Percentiles rank a stretch among this genome's conserved stretches.
Evolutionary conservation across 2,113 vertebrate genomes (phyloP).

Genomic region (Perca fluviatilis): DNA sequence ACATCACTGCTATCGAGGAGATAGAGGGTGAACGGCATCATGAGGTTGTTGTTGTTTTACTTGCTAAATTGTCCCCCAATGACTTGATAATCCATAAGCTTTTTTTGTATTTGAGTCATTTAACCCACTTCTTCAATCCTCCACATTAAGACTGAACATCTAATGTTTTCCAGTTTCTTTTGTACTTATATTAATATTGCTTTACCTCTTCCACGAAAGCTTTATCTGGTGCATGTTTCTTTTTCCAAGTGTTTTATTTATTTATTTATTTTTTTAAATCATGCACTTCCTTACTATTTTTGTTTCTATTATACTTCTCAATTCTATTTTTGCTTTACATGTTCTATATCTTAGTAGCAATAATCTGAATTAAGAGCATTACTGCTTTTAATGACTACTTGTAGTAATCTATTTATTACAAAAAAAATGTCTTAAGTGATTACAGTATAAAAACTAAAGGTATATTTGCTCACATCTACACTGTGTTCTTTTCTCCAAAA

Average conservation of each 20-base stretch:
- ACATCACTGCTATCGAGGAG: conserved; percentile 75
- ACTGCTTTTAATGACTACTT: not conserved
- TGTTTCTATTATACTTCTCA: conserved; percentile 11
- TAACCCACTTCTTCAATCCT: not conserved
- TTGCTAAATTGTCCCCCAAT: not conserved
- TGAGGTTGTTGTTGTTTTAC: conserved; percentile 54
- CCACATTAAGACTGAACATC: not conserved
- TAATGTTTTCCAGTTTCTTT: conserved; percentile 22
- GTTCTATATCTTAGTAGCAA: not conserved
- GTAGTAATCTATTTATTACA: not conserved
- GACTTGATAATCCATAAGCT: not conserved
- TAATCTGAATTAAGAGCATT: not conserved
- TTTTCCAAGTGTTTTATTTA: conserved; percentile 6
- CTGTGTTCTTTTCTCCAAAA: not conserved
- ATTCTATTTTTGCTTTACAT: not conserved
- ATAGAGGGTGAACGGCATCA: conserved; percentile 63
- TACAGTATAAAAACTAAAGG: not conserved
- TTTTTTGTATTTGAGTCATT: not conserved
- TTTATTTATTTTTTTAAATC: not conserved
- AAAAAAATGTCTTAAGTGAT: not conserved
- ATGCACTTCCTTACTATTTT: not conserved
- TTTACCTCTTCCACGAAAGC: conserved; percentile 11
- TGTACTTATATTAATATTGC: not conserved
- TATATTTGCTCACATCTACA: not conserved
- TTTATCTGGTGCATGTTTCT: not conserved